A percentile compares a stretch with the other conserved stretches of the same genome.
These are phyloP conservation scores for Drosophila pseudotalamancana DNA, from an alignment of 2,888 invertebrate species.

Conservation along the genomic window DNA sequence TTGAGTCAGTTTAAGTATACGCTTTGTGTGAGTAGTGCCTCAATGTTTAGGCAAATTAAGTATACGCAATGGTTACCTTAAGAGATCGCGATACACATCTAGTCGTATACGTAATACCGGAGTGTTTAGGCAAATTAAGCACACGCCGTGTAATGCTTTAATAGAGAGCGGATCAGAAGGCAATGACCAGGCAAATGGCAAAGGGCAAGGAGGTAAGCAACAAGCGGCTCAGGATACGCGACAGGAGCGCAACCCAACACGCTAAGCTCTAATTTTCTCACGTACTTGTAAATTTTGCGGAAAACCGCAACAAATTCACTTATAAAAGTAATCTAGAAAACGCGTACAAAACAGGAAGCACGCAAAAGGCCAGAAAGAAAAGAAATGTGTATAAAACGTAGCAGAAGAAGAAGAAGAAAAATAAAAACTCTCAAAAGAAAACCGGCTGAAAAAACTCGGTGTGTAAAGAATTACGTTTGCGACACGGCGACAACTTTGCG, in stretches of 20 bases:
- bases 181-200: neutral
- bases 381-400: constrained; percentile 6
- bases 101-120: constrained; percentile 4
- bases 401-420: neutral
- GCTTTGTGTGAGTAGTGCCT: too few species aligned
- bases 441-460: constrained; percentile 30
- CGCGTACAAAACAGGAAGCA: constrained; percentile 75
- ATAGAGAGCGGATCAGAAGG: neutral
- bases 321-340: constrained; percentile 78
- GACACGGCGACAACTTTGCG: constrained; percentile 74
- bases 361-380: constrained; percentile 42
- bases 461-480: constrained; percentile 72
- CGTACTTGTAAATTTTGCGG: constrained; percentile 79
- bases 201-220: constrained; percentile 47
- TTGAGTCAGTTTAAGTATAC: too few species aligned
- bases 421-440: constrained; percentile 34
- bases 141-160: constrained; percentile 51
- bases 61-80: too few species aligned
- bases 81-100: too few species aligned
- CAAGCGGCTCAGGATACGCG: constrained; percentile 55
- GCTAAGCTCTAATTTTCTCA: constrained; percentile 79
- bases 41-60: too few species aligned
- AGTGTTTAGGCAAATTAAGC: constrained; percentile 17
- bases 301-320: constrained; percentile 79
- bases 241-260: constrained; percentile 34